phyloP scores from a whole-genome alignment of 2,113 vertebrate species.

The Tenrec ecaudatus region DNA sequence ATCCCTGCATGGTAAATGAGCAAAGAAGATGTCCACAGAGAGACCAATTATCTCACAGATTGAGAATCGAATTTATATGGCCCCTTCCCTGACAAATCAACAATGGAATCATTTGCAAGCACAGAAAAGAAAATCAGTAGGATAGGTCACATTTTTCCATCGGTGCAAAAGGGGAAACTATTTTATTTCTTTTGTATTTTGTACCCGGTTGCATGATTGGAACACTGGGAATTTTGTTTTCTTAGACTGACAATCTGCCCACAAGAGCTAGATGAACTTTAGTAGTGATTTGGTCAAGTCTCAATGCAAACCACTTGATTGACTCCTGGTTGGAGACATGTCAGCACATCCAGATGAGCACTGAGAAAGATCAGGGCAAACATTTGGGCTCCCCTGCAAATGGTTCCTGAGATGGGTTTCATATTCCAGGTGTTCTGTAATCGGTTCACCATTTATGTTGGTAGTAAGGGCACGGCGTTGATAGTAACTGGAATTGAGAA shows the following conservation, averaged over 20 bases:
- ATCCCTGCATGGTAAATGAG: not conserved
- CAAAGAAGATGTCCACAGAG: not conserved
- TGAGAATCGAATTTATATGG: not conserved
- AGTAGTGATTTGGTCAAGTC: not conserved
- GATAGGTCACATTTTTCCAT: not conserved
- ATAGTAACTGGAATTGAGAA: slow-evolving; percentile 6
- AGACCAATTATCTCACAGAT: not conserved
- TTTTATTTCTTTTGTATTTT: slow-evolving; percentile 40
- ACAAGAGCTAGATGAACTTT: not conserved
- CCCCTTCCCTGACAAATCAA: not conserved
- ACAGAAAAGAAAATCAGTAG: slow-evolving; percentile 23
- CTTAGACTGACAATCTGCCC: not conserved
- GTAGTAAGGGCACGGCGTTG: slow-evolving; percentile 18
- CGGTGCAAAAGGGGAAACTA: not conserved
- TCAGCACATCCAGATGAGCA: slow-evolving; percentile 21
- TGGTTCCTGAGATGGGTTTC: slow-evolving; percentile 43
- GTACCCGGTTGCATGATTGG: not conserved
- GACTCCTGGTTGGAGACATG: slow-evolving; percentile 38
- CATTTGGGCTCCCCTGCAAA: not conserved
- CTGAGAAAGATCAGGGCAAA: slow-evolving; percentile 13
- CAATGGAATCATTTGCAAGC: not conserved
- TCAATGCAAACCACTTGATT: slow-evolving; percentile 36
- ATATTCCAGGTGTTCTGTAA: slow-evolving; percentile 30
- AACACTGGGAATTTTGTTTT: slow-evolving; percentile 31
- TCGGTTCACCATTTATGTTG: slow-evolving; percentile 49